Percentiles rank a stretch among this genome's conserved stretches.
phyloP scores from a whole-genome alignment of 1,140 invertebrate species.

The Apocrypta bakeri region DNA sequence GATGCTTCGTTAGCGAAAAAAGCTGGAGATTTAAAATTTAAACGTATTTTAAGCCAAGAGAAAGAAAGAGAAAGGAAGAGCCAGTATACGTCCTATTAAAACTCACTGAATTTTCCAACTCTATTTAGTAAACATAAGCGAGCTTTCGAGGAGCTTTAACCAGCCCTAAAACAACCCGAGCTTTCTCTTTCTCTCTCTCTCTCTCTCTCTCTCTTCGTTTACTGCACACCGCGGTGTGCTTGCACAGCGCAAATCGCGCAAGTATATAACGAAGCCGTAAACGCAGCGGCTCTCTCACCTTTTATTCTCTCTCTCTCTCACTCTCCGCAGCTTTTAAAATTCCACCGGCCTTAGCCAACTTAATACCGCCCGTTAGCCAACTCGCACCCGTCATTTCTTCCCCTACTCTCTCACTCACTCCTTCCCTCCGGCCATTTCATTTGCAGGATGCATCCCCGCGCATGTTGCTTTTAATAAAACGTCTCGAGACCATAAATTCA shows the following conservation, averaged over 20 bases:
- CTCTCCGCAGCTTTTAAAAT: background rate
- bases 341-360: background rate
- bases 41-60: background rate
- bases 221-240: too few relatives aligned
- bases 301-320: background rate
- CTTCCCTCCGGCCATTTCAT: conserved; percentile 1
- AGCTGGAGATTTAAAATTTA: background rate
- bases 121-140: background rate
- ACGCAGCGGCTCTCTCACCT: background rate
- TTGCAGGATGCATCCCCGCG: background rate
- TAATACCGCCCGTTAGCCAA: too few relatives aligned
- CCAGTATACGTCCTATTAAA: too few relatives aligned
- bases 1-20: background rate
- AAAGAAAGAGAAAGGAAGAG: too few relatives aligned
- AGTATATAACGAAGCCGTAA: too few relatives aligned
- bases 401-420: too few relatives aligned
- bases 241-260: too few relatives aligned
- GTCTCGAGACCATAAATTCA: conserved; percentile 17
- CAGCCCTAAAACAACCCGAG: too few relatives aligned
- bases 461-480: conserved; percentile 30
- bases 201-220: too few relatives aligned
- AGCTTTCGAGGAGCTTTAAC: background rate
- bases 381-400: too few relatives aligned
- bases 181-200: too few relatives aligned
- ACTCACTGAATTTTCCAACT: background rate